Evolutionary conservation across 2,113 vertebrate species (phyloP).

Genomic region (Cyprinodon brontotheroides): DNA sequence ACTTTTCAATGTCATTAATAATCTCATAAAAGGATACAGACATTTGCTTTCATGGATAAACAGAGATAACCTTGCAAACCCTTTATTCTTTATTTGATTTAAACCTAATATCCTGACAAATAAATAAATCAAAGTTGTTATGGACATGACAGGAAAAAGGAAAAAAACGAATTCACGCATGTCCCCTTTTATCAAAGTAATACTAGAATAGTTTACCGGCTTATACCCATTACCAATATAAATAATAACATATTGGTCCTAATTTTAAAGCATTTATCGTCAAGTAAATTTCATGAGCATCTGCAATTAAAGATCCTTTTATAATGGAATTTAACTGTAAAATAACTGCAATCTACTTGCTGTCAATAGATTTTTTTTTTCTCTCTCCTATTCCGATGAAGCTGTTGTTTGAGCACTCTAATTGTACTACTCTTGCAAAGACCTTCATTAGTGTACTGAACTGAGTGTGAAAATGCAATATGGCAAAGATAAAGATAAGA

Average conservation of each 20-base stretch:
- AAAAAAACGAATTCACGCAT: no score
- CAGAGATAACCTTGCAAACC: no score
- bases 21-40: no score
- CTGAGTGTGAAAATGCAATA: constrained; percentile 46
- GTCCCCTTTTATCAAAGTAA: no score
- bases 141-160: no score
- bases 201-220: no score
- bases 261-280: neutral
- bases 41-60: no score
- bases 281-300: neutral
- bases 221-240: constrained; percentile 6
- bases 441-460: constrained; percentile 19
- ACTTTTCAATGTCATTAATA: no score
- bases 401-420: neutral
- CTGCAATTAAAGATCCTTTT: neutral
- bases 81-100: no score
- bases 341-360: neutral
- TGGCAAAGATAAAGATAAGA: constrained; percentile 55
- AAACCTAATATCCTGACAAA: no score
- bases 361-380: constrained; percentile 1
- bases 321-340: neutral
- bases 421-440: constrained; percentile 7
- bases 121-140: no score
- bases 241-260: neutral
- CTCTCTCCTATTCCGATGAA: constrained; percentile 3